phyloP scores from a whole-genome alignment of 2,888 invertebrate genomes.

The Taenaris catops region DNA sequence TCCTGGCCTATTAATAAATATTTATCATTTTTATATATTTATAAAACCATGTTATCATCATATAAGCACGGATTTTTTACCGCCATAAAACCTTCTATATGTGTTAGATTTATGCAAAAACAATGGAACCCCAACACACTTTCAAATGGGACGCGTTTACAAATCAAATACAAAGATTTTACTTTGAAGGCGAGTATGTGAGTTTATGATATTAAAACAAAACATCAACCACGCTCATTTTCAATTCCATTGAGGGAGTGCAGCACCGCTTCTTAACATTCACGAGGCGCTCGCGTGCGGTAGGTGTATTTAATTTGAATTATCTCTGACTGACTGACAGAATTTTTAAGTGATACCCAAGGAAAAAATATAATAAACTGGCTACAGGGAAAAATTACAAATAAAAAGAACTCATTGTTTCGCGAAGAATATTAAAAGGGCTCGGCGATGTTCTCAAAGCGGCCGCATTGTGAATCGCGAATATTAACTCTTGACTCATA shows the following conservation, averaged over 20 bases:
- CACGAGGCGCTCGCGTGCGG: conserved; percentile 52
- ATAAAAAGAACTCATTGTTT: conserved; percentile 54
- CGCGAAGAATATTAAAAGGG: conserved; percentile 62
- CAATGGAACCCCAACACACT: no score
- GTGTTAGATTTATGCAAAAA: no score
- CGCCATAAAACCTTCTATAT: no score
- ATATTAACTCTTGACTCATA: conserved; percentile 55
- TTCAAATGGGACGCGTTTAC: conserved; percentile 38
- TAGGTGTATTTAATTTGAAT: conserved; percentile 74
- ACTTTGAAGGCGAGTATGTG: conserved; percentile 63
- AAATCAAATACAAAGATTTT: conserved; percentile 64
- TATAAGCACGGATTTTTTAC: no score
- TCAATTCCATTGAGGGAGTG: conserved; percentile 55
- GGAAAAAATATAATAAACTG: conserved; percentile 54
- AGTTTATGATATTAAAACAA: conserved; percentile 72
- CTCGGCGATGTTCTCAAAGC: conserved; percentile 30
- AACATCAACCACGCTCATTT: conserved; percentile 61
- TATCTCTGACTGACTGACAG: conserved; percentile 67
- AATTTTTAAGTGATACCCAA: conserved; percentile 56
- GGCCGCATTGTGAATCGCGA: conserved; percentile 38
- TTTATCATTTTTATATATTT: no score
- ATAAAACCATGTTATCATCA: no score
- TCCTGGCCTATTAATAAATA: no score
- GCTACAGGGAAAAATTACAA: conserved; percentile 51
- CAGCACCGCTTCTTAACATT: conserved; percentile 57